Conservation (phyloP, 2,797 vertebrate species). For the Ibycter americanus region DNA sequence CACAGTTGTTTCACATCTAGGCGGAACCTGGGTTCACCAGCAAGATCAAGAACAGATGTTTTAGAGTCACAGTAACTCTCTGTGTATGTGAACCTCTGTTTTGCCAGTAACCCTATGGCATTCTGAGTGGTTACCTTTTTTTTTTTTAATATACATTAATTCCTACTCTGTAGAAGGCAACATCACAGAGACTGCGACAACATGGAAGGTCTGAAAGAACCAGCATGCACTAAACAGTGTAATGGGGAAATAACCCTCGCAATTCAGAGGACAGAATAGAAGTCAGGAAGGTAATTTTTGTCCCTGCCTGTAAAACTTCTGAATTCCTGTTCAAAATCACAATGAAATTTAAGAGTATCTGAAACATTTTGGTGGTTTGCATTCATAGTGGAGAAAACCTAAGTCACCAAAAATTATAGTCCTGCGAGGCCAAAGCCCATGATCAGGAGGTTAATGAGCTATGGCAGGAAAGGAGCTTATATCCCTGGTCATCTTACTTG, state of each 20-base stretch:
- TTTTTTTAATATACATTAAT: neutral
- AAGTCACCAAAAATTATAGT: neutral
- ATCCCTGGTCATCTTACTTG: neutral
- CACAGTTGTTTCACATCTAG: neutral
- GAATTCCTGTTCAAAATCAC: neutral
- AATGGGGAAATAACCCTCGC: neutral
- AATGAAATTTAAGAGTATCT: neutral
- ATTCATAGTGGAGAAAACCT: neutral
- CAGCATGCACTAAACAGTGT: neutral
- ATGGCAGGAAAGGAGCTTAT: neutral
- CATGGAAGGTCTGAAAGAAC: neutral
- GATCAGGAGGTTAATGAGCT: neutral
- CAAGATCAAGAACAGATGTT: neutral
- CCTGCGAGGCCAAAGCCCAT: neutral
- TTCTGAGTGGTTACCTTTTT: neutral
- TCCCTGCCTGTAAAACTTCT: neutral
- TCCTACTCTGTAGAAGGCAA: neutral
- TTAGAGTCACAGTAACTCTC: neutral
- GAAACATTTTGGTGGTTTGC: neutral
- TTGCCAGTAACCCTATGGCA: neutral
- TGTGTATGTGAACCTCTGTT: neutral
- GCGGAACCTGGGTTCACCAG: neutral
- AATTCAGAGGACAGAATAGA: neutral
- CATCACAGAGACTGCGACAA: neutral
- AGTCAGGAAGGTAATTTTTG: neutral